Conservation (phyloP, 1,140 invertebrate species). For the Cyclina sinensis region DNA sequence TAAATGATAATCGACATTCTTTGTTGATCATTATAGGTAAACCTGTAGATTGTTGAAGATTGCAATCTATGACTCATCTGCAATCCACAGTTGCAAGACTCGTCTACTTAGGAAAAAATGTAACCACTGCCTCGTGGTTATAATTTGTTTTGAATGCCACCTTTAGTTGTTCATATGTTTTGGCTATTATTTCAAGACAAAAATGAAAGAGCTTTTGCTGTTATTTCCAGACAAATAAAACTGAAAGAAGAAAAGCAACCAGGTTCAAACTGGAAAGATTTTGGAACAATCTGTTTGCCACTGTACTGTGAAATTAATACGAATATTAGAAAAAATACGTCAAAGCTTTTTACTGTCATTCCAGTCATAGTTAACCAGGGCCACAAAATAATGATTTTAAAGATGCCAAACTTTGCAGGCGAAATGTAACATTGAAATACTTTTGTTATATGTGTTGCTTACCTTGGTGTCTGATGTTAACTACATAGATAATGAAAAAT, state of each 20-base stretch:
- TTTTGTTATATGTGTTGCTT: too few relatives aligned
- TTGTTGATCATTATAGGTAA: not conserved
- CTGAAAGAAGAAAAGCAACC: not conserved
- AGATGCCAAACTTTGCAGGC: too few relatives aligned
- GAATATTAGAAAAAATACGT: not conserved
- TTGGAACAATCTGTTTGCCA: slow-evolving; percentile 6
- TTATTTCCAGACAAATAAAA: not conserved
- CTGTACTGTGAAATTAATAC: not conserved
- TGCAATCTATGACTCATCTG: not conserved
- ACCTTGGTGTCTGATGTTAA: too few relatives aligned
- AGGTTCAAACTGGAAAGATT: not conserved
- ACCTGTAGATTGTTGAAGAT: not conserved
- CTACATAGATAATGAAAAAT: too few relatives aligned
- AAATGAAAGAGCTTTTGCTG: slow-evolving; percentile 16
- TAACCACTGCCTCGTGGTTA: not conserved
- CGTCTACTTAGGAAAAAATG: not conserved
- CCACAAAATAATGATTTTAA: not conserved
- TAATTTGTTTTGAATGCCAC: slow-evolving; percentile 14
- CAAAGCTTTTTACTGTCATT: not conserved
- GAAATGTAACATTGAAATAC: too few relatives aligned
- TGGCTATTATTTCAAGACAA: not conserved
- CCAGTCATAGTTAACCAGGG: not conserved
- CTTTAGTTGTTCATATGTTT: not conserved
- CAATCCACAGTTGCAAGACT: not conserved
- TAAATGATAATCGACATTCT: slow-evolving; percentile 1